These are phyloP conservation scores for Labia minor DNA, from an alignment of 2,888 invertebrate species.

Conservation along the genomic window DNA sequence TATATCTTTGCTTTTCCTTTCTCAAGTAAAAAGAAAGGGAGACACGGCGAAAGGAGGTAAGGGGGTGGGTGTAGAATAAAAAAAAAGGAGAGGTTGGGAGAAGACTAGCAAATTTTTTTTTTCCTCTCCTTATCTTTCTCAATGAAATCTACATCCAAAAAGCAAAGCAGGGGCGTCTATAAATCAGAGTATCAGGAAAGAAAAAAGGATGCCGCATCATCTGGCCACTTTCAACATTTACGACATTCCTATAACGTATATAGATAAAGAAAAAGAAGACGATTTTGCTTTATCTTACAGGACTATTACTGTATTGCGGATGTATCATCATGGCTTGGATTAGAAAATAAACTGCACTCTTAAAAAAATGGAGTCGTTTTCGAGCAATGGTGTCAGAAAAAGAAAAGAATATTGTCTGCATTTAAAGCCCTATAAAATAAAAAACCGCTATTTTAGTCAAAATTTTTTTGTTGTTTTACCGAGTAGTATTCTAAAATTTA, in stretches of 20 bases:
- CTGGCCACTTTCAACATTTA: slow-evolving; percentile 7
- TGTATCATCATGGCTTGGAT: slow-evolving; percentile 6
- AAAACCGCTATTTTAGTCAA: background rate
- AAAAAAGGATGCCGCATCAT: background rate
- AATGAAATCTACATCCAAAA: background rate
- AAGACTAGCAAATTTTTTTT: too few relatives aligned
- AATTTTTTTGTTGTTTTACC: background rate
- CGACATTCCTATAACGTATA: background rate
- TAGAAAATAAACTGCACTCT: background rate
- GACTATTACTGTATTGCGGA: background rate
- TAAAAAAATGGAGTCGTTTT: background rate
- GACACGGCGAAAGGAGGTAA: too few relatives aligned
- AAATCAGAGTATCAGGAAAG: background rate
- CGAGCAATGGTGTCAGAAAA: background rate
- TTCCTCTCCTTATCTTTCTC: background rate
- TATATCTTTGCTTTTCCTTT: too few relatives aligned
- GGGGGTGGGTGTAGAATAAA: too few relatives aligned
- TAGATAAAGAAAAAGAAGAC: background rate
- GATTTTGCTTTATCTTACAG: background rate
- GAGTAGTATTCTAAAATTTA: background rate
- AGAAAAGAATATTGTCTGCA: background rate
- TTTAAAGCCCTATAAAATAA: slow-evolving; percentile 3
- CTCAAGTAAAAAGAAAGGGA: too few relatives aligned
- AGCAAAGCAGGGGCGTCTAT: background rate
- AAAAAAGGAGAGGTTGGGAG: too few relatives aligned